Conservation (phyloP, 1,140 invertebrate species). For the Lanistes nyassanus region DNA sequence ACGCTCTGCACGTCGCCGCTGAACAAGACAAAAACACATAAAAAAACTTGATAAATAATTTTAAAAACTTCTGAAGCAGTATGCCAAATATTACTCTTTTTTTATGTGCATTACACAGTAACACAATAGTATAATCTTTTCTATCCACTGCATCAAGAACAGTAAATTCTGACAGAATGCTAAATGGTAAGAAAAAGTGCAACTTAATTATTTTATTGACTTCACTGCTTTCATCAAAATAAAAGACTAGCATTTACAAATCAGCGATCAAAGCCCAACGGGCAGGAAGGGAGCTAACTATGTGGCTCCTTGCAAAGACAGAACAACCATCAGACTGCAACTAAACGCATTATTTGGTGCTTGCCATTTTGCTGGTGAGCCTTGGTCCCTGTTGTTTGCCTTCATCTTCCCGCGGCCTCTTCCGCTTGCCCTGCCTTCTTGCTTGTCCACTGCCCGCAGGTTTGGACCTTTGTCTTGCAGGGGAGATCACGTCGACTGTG, state of each 20-base stretch:
- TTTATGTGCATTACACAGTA: no score
- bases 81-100: background rate
- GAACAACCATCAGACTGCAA: background rate
- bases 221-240: background rate
- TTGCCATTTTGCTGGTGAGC: slow-evolving; percentile 54
- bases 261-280: no score
- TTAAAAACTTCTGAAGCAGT: background rate
- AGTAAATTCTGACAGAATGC: no score
- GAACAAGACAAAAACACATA: slow-evolving; percentile 13
- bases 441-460: background rate
- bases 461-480: background rate
- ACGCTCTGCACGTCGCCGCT: slow-evolving; percentile 64
- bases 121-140: slow-evolving; percentile 2
- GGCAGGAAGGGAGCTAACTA: no score
- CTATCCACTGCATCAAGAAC: no score
- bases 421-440: slow-evolving; percentile 12
- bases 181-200: background rate
- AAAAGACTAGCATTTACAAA: background rate
- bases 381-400: slow-evolving; percentile 33
- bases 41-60: background rate
- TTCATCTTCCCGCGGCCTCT: slow-evolving; percentile 25
- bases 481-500: slow-evolving; percentile 4
- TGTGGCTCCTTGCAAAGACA: no score
- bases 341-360: background rate
- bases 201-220: background rate